phyloP scores from a whole-genome alignment of 2,888 invertebrate genomes.

The Pteria penguin region DNA sequence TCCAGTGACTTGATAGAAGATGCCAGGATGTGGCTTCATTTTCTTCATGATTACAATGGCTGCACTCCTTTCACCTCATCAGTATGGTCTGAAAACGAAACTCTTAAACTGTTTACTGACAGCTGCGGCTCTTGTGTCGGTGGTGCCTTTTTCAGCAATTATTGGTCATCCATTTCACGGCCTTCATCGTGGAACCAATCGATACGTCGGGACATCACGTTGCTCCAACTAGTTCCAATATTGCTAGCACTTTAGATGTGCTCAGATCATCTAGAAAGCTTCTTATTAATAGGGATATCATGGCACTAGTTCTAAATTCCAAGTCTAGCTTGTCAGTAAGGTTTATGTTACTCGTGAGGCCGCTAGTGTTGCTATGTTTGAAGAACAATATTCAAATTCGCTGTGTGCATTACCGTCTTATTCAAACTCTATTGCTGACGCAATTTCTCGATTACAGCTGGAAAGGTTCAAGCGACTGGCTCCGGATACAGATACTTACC shows the following conservation, averaged over 20 bases:
- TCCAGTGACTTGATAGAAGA: neutral
- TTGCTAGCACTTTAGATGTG: constrained; percentile 1
- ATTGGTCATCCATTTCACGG: neutral
- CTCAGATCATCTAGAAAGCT: neutral
- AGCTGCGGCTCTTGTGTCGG: neutral
- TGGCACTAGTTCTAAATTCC: neutral
- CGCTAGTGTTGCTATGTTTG: neutral
- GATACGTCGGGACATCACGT: neutral
- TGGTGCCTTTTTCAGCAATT: neutral
- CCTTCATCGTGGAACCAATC: neutral
- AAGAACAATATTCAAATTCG: neutral
- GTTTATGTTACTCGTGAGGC: neutral
- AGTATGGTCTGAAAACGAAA: neutral
- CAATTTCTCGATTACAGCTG: constrained; percentile 3
- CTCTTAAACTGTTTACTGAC: neutral
- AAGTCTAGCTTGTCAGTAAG: neutral
- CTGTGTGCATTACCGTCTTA: neutral
- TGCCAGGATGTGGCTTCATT: neutral
- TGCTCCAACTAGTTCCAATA: constrained; percentile 5
- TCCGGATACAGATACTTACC: neutral
- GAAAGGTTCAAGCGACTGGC: neutral
- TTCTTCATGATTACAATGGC: neutral
- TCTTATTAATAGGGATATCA: neutral
- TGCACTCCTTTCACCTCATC: neutral
- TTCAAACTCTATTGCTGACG: neutral